Conservation (phyloP, 2,113 vertebrate genomes). For the Machaerirhynchus nigripectus region DNA sequence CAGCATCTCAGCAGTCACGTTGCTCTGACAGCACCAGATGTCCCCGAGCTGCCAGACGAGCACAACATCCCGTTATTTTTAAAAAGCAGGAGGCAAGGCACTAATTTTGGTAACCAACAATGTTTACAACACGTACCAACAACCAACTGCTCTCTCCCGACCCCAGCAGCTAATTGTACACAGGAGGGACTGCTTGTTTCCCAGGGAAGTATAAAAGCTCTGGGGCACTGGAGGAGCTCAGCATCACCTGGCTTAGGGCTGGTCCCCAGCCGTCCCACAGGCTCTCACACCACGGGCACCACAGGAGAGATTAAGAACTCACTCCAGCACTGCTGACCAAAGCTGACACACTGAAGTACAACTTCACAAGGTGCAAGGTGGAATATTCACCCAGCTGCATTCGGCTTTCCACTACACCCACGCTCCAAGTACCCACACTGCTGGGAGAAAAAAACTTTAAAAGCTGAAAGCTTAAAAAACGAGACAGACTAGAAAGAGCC, state of each 20-base stretch:
- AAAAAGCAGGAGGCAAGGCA: conserved; percentile 8
- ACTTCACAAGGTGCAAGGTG: neutral
- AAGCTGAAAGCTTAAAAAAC: neutral
- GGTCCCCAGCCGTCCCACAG: fast-evolving
- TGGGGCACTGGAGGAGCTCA: neutral
- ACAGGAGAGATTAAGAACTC: fast-evolving
- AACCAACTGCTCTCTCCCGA: neutral
- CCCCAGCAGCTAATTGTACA: neutral
- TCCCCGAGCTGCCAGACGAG: neutral
- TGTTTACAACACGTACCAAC: neutral
- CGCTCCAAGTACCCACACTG: neutral
- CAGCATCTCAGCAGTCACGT: neutral
- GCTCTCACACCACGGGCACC: fast-evolving
- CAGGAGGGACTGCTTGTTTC: neutral
- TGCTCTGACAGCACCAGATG: conserved; percentile 44
- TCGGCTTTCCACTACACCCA: neutral
- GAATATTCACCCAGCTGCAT: neutral
- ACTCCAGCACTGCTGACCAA: neutral
- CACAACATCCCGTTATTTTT: neutral
- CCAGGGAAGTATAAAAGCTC: neutral
- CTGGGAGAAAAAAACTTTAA: neutral
- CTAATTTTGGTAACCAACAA: neutral
- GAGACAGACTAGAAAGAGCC: neutral
- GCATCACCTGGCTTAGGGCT: neutral
- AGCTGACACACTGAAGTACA: neutral